Evolutionary conservation across 2,113 vertebrate species (phyloP), one percentile per base, ranked within the genome.

Genomic region (Stomatorhinus ivindoensis): DNA sequence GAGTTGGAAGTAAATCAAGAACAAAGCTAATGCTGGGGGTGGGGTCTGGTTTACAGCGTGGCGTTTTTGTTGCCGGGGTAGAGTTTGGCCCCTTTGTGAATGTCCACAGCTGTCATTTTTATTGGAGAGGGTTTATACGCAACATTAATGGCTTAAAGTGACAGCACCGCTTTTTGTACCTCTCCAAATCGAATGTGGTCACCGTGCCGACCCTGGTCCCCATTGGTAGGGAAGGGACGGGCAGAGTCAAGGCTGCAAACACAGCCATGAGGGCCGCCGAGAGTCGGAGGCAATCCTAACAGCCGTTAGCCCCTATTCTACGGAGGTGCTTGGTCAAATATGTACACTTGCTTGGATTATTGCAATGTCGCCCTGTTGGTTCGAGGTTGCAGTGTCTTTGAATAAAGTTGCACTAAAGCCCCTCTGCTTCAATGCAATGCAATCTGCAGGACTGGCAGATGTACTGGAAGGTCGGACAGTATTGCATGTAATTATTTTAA

Each of bases 31-130:
- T 91, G 90, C 89, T 91, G 89, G 88, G 86, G 90, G 90, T 89
- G 87, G 90, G 90, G 46, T 94, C 93, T 92, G 94, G 91, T 96
- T 96, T 96, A 96, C 89, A 58, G 94, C 93, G 91, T 85, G 93
- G 92, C 93, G 94, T 93, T 95, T 94, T 94, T 95, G 94, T 93
- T 95, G 93, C 93, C 90, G 93, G 94, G 94, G 94, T 92, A 93
- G 93, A 94, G 94, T 94, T 92, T 90, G 92, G 92, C 93, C 92
- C 92, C 94, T 94, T 94, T 95, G 93, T 91, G 91, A 92, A 90
- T 89, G 93, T 80, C 94, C 91, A 92, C 96, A 96, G 95, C 95
- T 96, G 95, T 96, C 95, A 95, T 95, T 95, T 96, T 96, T 96
- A 95, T 95, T 95, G 93, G 93, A 90, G 91, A 89, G 91, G 93